phyloP scores from a whole-genome alignment of 2,113 vertebrate genomes.

The Synodontis membranacea region DNA sequence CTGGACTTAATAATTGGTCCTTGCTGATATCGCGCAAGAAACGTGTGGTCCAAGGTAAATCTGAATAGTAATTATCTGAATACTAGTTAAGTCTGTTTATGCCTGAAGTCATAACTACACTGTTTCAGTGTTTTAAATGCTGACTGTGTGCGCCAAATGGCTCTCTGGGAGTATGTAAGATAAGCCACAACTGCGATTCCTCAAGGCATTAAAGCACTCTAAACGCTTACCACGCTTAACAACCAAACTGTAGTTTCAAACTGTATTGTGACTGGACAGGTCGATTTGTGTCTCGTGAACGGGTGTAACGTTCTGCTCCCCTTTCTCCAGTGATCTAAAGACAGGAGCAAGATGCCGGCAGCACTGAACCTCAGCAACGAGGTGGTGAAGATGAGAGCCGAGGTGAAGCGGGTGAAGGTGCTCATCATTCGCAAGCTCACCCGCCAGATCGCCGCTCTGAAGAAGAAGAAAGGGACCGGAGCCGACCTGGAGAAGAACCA shows the following conservation, averaged over 20 bases:
- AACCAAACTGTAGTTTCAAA: background rate
- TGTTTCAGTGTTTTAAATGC: background rate
- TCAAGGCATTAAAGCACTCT: background rate
- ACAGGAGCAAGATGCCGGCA: constrained; percentile 41
- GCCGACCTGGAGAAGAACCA: constrained; percentile 80
- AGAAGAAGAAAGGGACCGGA: constrained; percentile 86
- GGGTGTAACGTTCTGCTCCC: background rate
- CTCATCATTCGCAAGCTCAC: constrained; percentile 85
- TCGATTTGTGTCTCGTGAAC: background rate
- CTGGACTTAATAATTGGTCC: background rate
- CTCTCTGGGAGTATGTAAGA: background rate
- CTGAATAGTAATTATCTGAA: background rate
- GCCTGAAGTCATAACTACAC: too few species aligned
- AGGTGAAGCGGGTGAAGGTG: constrained; percentile 86
- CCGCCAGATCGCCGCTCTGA: constrained; percentile 81
- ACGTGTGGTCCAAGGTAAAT: background rate
- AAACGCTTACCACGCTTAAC: background rate
- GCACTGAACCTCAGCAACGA: constrained; percentile 76
- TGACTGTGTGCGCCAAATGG: background rate
- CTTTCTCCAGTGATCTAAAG: background rate
- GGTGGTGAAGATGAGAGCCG: constrained; percentile 95
- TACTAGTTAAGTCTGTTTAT: background rate
- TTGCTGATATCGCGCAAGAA: background rate
- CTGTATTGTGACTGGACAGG: background rate
- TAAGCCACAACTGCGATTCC: background rate